Conservation (phyloP, 2,888 invertebrate species). For the Andrena haemorrhoa region DNA sequence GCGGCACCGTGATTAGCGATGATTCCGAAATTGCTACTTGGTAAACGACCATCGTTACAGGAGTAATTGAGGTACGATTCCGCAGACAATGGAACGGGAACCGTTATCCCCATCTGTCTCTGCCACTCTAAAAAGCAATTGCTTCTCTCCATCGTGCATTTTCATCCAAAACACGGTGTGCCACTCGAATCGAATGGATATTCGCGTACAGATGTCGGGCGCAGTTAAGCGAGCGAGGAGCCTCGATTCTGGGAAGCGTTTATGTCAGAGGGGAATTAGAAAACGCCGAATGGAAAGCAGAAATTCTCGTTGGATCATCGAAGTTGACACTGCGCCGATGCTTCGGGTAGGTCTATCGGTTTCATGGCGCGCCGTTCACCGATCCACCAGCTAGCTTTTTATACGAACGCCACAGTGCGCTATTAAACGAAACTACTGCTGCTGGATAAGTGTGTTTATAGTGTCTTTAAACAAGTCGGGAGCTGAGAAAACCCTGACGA, state of each 20-base stretch:
- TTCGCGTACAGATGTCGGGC: background rate
- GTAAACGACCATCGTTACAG: conserved; percentile 37
- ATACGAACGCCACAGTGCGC: too few relatives aligned
- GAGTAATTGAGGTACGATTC: conserved; percentile 40
- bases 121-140: background rate
- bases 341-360: too few relatives aligned
- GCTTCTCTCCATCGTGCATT: background rate
- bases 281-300: too few relatives aligned
- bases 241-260: background rate
- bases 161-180: background rate
- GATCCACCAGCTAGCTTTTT: too few relatives aligned
- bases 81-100: conserved; percentile 20
- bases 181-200: background rate
- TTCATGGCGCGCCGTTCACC: too few relatives aligned
- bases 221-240: background rate
- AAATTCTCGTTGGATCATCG: too few relatives aligned
- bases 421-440: too few relatives aligned
- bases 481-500: too few relatives aligned
- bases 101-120: conserved; percentile 13
- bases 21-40: conserved; percentile 38
- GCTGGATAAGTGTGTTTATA: too few relatives aligned
- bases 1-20: conserved; percentile 17
- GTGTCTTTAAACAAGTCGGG: too few relatives aligned
- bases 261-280: background rate
- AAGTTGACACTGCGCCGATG: too few relatives aligned